Percentiles rank a stretch among this genome's conserved stretches.
phyloP scores from a whole-genome alignment of 2,888 invertebrate species.

The Crossocerus cetratus region DNA sequence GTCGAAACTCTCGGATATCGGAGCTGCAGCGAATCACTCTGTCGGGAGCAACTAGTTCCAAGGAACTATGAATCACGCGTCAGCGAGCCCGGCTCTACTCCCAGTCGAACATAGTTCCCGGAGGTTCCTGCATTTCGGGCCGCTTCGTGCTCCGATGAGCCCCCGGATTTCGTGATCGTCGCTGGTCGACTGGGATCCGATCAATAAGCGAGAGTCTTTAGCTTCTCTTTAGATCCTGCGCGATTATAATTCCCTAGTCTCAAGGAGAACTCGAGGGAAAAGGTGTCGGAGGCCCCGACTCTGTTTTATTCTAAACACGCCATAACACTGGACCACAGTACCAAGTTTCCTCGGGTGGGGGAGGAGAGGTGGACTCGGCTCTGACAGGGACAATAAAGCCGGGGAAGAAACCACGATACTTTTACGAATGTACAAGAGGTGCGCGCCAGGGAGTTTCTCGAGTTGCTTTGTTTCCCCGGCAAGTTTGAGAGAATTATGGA shows the following conservation, averaged over 20 bases:
- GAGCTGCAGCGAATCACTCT: neutral
- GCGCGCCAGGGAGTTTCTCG: constrained; percentile 11
- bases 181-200: constrained; percentile 5
- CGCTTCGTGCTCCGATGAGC: constrained; percentile 24
- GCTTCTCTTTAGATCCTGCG: constrained; percentile 9
- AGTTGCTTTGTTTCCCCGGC: constrained; percentile 48
- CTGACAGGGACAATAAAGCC: too few relatives aligned
- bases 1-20: constrained; percentile 6
- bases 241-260: constrained; percentile 10
- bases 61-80: constrained; percentile 54
- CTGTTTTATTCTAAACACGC: too few relatives aligned
- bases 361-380: too few relatives aligned
- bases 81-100: constrained; percentile 40
- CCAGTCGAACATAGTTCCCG: constrained; percentile 39
- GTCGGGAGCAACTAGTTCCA: constrained; percentile 27
- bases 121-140: constrained; percentile 3
- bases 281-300: too few relatives aligned
- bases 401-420: constrained; percentile 7
- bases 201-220: constrained; percentile 18
- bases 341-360: too few relatives aligned
- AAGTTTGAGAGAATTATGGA: constrained; percentile 40
- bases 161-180: constrained; percentile 15
- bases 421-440: constrained; percentile 22
- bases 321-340: too few relatives aligned
- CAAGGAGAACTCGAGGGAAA: too few relatives aligned